Percentiles rank a stretch among this genome's conserved stretches.
Evolutionary conservation across 2,797 vertebrate genomes (phyloP).

Genomic region (Tokudaia tokunoshimensis): DNA sequence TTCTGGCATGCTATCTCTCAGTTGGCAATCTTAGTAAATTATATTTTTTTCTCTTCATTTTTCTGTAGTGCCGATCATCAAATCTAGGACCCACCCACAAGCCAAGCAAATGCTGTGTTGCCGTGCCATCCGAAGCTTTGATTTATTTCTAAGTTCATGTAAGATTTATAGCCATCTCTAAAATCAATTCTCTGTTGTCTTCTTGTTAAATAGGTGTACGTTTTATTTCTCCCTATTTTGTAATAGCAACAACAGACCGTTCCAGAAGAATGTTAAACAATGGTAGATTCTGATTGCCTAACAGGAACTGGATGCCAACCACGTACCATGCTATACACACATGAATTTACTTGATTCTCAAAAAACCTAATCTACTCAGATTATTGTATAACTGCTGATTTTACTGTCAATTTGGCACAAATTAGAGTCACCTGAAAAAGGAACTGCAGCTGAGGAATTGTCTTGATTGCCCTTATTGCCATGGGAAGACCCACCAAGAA

Average conservation of each 20-base stretch:
- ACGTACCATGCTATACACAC: fast-evolving
- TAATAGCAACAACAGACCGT: not conserved
- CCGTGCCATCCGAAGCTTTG: not conserved
- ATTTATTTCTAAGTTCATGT: not conserved
- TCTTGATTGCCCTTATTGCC: not conserved
- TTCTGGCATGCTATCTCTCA: not conserved
- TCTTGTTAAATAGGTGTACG: not conserved
- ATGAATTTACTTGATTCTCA: not conserved
- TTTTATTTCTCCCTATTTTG: not conserved
- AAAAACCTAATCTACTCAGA: not conserved
- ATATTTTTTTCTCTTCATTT: not conserved
- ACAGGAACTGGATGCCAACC: not conserved
- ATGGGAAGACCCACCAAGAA: not conserved
- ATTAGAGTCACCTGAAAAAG: not conserved
- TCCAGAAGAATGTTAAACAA: not conserved
- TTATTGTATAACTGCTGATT: not conserved
- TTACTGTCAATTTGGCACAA: not conserved
- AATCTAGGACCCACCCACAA: not conserved
- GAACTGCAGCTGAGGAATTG: not conserved
- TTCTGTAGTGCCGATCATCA: not conserved
- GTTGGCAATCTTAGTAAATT: not conserved
- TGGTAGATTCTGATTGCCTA: not conserved
- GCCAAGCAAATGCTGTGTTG: not conserved
- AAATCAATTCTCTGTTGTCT: not conserved
- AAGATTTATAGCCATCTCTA: not conserved